These are phyloP conservation scores for Drosophila erecta DNA, from an alignment of 1,140 invertebrate species.

Conservation along the genomic window DNA sequence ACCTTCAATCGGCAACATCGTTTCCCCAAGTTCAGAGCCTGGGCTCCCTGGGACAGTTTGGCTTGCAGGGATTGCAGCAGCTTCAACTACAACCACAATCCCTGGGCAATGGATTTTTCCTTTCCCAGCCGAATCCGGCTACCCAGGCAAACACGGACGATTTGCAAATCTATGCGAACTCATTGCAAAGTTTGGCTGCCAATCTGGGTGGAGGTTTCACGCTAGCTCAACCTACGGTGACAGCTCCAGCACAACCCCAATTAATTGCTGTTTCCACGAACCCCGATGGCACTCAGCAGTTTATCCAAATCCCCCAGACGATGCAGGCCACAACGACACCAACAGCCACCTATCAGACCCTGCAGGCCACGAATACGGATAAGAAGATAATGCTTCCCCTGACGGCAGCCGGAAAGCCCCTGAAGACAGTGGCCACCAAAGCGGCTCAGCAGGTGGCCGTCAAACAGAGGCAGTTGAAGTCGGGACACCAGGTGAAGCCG, in stretches of 20 bases:
- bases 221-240: slow-evolving; percentile 57
- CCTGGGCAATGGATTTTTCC: slow-evolving; percentile 73
- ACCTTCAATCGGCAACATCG: slow-evolving; percentile 57
- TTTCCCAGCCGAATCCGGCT: slow-evolving; percentile 62
- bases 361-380: slow-evolving; percentile 76
- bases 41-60: slow-evolving; percentile 79
- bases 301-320: slow-evolving; percentile 73
- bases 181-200: slow-evolving; percentile 69
- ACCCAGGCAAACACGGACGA: slow-evolving; percentile 48
- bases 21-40: slow-evolving; percentile 67
- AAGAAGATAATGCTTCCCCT: slow-evolving; percentile 77
- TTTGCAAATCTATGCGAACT: slow-evolving; percentile 73
- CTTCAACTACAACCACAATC: slow-evolving; percentile 74
- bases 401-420: slow-evolving; percentile 49
- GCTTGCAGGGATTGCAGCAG: slow-evolving; percentile 60
- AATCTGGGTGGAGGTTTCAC: slow-evolving; percentile 74
- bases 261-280: slow-evolving; percentile 77
- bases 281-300: slow-evolving; percentile 76
- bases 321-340: slow-evolving; percentile 25
- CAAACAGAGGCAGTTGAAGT: slow-evolving; percentile 74
- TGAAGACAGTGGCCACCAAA: slow-evolving; percentile 74
- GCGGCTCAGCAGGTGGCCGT: slow-evolving; percentile 69
- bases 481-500: slow-evolving; percentile 66
- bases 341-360: slow-evolving; percentile 65
- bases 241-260: slow-evolving; percentile 59